Percentiles rank a stretch among this genome's conserved stretches.
These are phyloP conservation scores for Sphaerophoria taeniata DNA, from an alignment of 2,888 invertebrate species.

Conservation along the genomic window DNA sequence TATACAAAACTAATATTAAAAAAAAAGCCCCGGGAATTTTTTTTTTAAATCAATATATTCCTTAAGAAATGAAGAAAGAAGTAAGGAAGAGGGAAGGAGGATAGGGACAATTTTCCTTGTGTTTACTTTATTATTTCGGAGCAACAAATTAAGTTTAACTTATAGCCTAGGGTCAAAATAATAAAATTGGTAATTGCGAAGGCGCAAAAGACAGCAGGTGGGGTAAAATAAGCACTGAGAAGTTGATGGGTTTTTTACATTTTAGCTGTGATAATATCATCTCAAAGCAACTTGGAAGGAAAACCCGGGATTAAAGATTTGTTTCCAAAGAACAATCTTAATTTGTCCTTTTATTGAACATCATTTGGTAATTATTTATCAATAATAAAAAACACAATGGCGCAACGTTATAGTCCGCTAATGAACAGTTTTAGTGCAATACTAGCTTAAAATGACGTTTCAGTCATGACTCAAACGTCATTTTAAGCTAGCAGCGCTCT, in stretches of 20 bases:
- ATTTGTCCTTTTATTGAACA: no score
- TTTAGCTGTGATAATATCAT: no score
- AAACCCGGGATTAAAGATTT: constrained; percentile 10
- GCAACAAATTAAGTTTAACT: constrained; percentile 32
- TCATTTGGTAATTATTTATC: no score
- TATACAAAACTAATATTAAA: no score
- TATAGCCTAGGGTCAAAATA: constrained; percentile 27
- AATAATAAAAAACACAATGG: no score
- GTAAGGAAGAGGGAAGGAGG: background rate
- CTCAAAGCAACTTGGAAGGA: background rate
- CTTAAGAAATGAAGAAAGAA: no score
- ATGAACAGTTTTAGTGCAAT: no score
- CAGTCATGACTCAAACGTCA: no score
- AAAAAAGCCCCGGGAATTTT: no score
- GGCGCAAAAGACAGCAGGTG: background rate
- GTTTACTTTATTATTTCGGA: constrained; percentile 30
- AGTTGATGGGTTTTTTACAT: background rate
- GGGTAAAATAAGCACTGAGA: background rate
- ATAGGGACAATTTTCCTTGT: background rate
- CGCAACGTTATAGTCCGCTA: no score
- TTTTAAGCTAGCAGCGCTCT: no score
- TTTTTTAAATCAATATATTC: constrained; percentile 14
- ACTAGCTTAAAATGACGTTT: no score
- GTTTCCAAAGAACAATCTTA: background rate
- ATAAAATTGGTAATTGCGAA: background rate